A percentile compares a stretch with the other conserved stretches of the same genome.
Evolutionary conservation across 2,888 invertebrate species (phyloP).

Genomic region (Spisula solida): DNA sequence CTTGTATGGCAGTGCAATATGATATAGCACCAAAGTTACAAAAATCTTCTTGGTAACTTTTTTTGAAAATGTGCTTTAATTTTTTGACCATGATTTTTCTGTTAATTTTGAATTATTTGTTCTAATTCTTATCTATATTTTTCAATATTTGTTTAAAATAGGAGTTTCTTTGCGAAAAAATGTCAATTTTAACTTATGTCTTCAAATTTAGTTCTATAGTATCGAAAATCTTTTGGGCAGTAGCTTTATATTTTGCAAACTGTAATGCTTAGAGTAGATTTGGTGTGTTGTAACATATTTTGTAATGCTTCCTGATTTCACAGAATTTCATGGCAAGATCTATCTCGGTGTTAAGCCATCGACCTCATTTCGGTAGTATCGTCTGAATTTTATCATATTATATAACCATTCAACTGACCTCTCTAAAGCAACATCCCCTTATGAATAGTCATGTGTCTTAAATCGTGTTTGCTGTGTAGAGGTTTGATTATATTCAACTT

Average conservation of each 20-base stretch:
- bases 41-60: neutral
- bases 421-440: no score
- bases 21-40: neutral
- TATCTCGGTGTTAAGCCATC: neutral
- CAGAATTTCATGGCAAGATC: neutral
- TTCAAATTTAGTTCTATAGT: neutral
- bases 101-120: neutral
- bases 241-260: neutral
- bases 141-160: no score
- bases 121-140: neutral
- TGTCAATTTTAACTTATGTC: neutral
- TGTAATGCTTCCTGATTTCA: neutral
- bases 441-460: no score
- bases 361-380: no score
- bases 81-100: neutral
- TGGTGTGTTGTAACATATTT: neutral
- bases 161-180: no score
- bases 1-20: neutral
- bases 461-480: no score
- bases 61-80: neutral
- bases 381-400: no score
- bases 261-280: constrained; percentile 20
- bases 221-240: neutral
- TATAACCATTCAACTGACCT: no score
- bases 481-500: no score